phyloP scores from a whole-genome alignment of 2,113 vertebrate species.

The Cynopterus brachyotis region DNA sequence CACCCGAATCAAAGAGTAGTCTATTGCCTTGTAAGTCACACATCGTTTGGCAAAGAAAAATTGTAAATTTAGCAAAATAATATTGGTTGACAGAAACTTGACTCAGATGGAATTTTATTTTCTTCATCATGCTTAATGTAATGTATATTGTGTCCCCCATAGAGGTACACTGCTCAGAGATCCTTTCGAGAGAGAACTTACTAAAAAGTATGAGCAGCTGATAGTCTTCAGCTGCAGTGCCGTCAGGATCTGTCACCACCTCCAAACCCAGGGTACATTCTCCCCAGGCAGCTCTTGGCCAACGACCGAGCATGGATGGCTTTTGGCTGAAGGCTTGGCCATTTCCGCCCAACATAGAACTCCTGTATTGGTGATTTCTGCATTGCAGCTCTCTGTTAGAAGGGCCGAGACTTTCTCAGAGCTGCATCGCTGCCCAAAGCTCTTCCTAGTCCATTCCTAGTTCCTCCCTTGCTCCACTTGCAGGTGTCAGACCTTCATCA shows the following conservation, averaged over 20 bases:
- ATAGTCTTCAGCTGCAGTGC: neutral
- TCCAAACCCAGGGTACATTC: neutral
- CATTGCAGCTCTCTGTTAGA: neutral
- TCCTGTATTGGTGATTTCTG: neutral
- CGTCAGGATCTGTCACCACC: neutral
- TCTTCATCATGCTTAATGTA: neutral
- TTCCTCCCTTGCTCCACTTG: neutral
- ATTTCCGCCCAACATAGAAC: neutral
- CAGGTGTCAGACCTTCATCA: neutral
- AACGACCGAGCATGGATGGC: neutral
- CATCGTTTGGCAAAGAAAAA: neutral
- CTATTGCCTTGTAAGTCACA: neutral
- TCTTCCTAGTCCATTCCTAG: neutral
- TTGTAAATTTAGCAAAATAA: neutral
- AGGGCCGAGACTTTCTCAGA: neutral
- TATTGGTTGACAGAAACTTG: neutral
- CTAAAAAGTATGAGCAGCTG: neutral
- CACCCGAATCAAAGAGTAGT: neutral
- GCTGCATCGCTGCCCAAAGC: neutral
- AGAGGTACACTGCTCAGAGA: neutral
- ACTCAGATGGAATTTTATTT: neutral
- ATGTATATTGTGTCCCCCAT: neutral
- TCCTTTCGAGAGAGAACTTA: neutral
- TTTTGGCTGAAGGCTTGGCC: neutral
- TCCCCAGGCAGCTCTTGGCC: neutral